Conservation (phyloP, 2,797 vertebrate species). For the Enteromius trimaculatus region DNA sequence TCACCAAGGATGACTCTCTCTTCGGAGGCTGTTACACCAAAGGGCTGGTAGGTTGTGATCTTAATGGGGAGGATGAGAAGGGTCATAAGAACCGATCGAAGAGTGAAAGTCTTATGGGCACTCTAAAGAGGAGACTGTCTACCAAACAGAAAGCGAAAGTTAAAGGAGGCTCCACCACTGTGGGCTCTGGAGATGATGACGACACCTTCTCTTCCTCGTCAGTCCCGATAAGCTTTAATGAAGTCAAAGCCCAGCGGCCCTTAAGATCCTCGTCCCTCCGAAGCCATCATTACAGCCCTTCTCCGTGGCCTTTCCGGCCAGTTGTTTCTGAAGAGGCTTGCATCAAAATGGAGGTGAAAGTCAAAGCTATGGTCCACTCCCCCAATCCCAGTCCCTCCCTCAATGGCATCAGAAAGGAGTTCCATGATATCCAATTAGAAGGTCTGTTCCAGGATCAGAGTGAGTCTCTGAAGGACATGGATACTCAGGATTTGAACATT, state of each 20-base stretch:
- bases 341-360: slow-evolving; percentile 95
- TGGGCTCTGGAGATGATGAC: slow-evolving; percentile 87
- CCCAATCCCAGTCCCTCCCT: slow-evolving; percentile 89
- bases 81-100: slow-evolving; percentile 89
- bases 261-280: slow-evolving; percentile 90
- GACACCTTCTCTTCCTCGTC: slow-evolving; percentile 95
- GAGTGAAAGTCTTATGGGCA: slow-evolving; percentile 95
- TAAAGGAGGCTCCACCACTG: slow-evolving; percentile 84
- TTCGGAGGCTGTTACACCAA: slow-evolving; percentile 94
- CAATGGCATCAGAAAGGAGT: slow-evolving; percentile 92
- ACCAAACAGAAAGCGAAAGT: slow-evolving; percentile 94
- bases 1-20: slow-evolving; percentile 92
- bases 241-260: slow-evolving; percentile 90
- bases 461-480: slow-evolving; percentile 82
- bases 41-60: slow-evolving; percentile 89
- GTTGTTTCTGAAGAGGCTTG: slow-evolving; percentile 92
- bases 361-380: slow-evolving; percentile 96
- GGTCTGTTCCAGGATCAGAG: slow-evolving; percentile 86
- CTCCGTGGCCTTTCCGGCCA: slow-evolving; percentile 93
- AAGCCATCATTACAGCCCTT: slow-evolving; percentile 96
- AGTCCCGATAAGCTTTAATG: slow-evolving; percentile 91
- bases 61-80: slow-evolving; percentile 88
- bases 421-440: slow-evolving; percentile 90
- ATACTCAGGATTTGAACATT: slow-evolving; percentile 88
- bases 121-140: slow-evolving; percentile 92